phyloP scores from a whole-genome alignment of 2,888 invertebrate species.

The Plusia festucae region DNA sequence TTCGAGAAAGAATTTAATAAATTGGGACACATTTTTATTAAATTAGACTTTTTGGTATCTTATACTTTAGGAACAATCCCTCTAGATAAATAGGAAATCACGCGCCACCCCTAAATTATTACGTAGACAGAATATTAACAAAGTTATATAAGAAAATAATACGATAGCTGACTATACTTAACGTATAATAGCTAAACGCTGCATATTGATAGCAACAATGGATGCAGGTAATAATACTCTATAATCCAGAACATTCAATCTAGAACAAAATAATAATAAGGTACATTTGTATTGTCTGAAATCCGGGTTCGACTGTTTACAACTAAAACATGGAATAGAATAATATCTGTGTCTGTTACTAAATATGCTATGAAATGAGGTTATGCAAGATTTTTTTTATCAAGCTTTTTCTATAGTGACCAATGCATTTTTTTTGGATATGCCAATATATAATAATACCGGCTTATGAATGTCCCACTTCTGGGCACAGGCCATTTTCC shows the following conservation, averaged over 20 bases:
- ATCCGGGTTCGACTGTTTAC: background rate
- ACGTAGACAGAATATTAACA: conserved; percentile 44
- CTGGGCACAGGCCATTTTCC: too few species aligned
- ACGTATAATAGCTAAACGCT: conserved; percentile 32
- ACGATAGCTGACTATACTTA: conserved; percentile 30
- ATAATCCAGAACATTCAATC: conserved; percentile 21
- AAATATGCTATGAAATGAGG: too few species aligned
- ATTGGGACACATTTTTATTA: too few species aligned
- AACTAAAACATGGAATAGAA: background rate
- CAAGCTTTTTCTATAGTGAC: too few species aligned
- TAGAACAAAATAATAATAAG: conserved; percentile 22
- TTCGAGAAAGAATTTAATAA: too few species aligned
- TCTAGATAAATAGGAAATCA: too few species aligned
- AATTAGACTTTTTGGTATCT: too few species aligned
- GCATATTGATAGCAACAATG: conserved; percentile 49
- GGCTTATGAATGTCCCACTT: too few species aligned
- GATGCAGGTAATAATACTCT: conserved; percentile 33
- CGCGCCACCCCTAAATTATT: conserved; percentile 38
- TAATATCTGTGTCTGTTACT: background rate
- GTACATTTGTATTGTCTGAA: conserved; percentile 18
- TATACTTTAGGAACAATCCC: too few species aligned
- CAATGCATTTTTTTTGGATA: too few species aligned
- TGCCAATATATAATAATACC: too few species aligned
- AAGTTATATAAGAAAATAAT: conserved; percentile 57
- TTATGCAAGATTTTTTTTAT: too few species aligned